These are phyloP conservation scores for Phlogophora meticulosa DNA, from an alignment of 2,888 invertebrate genomes.

Conservation along the genomic window DNA sequence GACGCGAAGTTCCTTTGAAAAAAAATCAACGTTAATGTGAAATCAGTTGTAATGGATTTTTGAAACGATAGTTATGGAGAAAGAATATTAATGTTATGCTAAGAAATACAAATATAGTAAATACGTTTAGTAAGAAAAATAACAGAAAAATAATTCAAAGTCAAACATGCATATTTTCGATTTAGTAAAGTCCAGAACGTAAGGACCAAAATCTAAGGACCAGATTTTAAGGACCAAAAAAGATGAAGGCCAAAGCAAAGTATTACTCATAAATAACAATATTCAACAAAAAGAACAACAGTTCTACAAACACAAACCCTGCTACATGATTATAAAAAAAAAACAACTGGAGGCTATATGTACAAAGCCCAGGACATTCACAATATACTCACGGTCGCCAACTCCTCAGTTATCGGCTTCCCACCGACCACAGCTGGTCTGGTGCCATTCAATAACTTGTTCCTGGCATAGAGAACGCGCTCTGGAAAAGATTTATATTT, in stretches of 20 bases:
- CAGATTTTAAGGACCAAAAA: too few relatives aligned
- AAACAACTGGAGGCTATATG: neutral
- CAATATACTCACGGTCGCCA: constrained; percentile 91
- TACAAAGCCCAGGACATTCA: constrained; percentile 26
- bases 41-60: too few relatives aligned
- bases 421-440: constrained; percentile 92
- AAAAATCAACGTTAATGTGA: neutral
- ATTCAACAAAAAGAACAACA: neutral
- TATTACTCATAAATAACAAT: neutral
- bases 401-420: constrained; percentile 92
- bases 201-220: too few relatives aligned
- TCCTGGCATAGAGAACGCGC: constrained; percentile 92
- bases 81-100: too few relatives aligned
- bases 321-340: neutral
- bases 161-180: too few relatives aligned
- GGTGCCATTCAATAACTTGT: constrained; percentile 85
- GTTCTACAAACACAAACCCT: neutral
- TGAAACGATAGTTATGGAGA: too few relatives aligned
- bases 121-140: neutral
- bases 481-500: constrained; percentile 85
- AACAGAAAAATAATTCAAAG: neutral
- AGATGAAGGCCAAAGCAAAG: too few relatives aligned
- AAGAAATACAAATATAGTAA: too few relatives aligned
- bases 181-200: neutral
- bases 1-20: constrained; percentile 91